Percentiles rank a stretch among this genome's conserved stretches.
phyloP scores from a whole-genome alignment of 2,888 invertebrate genomes.

The Latrodectus elegans region DNA sequence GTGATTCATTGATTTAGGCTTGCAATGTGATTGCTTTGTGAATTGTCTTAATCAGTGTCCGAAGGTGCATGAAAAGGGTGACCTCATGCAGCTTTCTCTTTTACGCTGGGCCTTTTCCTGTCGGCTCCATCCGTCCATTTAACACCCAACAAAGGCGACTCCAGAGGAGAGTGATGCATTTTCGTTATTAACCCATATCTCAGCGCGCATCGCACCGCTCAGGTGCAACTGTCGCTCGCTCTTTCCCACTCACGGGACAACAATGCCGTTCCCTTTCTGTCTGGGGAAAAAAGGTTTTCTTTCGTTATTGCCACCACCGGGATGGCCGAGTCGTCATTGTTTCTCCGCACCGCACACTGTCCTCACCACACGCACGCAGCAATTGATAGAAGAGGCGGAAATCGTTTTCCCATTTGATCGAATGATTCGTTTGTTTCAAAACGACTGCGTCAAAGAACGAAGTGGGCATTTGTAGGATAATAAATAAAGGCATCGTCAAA shows the following conservation, averaged over 20 bases:
- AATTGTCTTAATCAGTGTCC: no score
- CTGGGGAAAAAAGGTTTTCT: not conserved
- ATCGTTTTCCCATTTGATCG: constrained; percentile 11
- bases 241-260: constrained; percentile 17
- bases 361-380: constrained; percentile 28
- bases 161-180: constrained; percentile 26
- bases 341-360: constrained; percentile 17
- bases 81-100: no score
- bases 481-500: not conserved
- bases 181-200: constrained; percentile 35
- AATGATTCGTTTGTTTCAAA: not conserved
- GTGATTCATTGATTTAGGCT: no score
- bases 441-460: not conserved
- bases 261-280: constrained; percentile 37
- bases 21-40: no score
- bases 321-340: constrained; percentile 20
- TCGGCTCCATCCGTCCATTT: constrained; percentile 7
- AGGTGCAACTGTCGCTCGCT: constrained; percentile 37
- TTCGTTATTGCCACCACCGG: constrained; percentile 17
- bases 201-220: constrained; percentile 36
- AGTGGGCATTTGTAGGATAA: not conserved
- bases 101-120: no score
- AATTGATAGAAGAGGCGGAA: constrained; percentile 27
- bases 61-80: no score
- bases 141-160: constrained; percentile 39